A percentile compares a stretch with the other conserved stretches of the same genome.
Evolutionary conservation across 2,797 vertebrate species (phyloP).

Genomic region (Pitangus sulphuratus): DNA sequence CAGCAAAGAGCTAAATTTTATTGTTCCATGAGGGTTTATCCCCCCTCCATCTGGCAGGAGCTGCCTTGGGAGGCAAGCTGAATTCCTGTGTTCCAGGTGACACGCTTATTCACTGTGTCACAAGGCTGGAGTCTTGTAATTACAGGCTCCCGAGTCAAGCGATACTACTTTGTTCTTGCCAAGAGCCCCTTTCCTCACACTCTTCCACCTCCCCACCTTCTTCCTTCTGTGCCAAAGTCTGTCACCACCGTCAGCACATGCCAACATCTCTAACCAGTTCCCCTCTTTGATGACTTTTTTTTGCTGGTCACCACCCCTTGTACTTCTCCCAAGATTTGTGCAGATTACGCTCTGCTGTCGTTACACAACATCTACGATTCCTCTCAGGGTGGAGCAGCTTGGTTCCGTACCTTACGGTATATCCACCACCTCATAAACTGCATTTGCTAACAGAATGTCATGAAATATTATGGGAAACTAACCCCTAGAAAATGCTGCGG

Average conservation of each 20-base stretch:
- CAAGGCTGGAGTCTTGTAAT: conserved; percentile 27
- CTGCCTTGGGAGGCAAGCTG: neutral
- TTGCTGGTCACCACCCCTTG: conserved; percentile 56
- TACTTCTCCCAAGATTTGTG: conserved; percentile 36
- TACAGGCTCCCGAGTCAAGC: conserved; percentile 19
- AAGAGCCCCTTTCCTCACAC: conserved; percentile 49
- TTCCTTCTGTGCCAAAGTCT: conserved; percentile 1
- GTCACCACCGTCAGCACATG: neutral
- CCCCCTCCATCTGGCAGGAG: neutral
- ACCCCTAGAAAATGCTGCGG: neutral
- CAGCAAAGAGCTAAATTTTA: neutral
- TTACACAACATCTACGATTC: conserved; percentile 17
- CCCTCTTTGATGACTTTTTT: conserved; percentile 38
- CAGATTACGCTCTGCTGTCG: conserved; percentile 13
- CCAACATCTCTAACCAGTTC: conserved; percentile 41
- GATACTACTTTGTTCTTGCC: neutral
- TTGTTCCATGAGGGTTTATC: neutral
- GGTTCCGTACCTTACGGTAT: neutral
- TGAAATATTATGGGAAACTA: neutral
- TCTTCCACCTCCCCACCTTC: conserved; percentile 29
- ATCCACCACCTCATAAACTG: neutral
- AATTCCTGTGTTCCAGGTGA: conserved; percentile 4
- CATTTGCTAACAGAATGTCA: neutral
- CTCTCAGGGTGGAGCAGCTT: neutral
- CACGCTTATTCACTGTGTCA: neutral